Evolutionary conservation across 1,140 invertebrate species (phyloP).

Genomic region (Mactra quadrangularis): DNA sequence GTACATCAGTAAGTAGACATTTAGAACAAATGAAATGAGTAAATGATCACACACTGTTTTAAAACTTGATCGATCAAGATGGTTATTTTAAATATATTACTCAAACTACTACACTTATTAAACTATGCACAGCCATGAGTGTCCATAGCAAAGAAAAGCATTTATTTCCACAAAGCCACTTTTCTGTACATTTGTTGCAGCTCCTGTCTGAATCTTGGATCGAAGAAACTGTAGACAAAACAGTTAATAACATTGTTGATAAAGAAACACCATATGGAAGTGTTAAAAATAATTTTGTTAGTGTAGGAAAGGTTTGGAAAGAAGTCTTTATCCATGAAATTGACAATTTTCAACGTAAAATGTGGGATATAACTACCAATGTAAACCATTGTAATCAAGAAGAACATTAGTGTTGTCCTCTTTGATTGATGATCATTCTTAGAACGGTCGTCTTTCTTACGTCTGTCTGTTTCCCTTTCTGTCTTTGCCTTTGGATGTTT

Average conservation of each 20-base stretch:
- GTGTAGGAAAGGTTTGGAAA: conserved; percentile 12
- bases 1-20: no score
- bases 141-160: no score
- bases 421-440: no score
- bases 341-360: conserved; percentile 65
- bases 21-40: no score
- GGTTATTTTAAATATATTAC: no score
- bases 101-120: no score
- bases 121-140: no score
- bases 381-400: conserved; percentile 70
- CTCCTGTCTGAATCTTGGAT: conserved; percentile 25
- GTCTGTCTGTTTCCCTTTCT: background rate
- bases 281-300: conserved; percentile 70
- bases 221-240: conserved; percentile 74
- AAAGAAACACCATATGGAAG: no score
- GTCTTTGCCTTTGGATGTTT: background rate
- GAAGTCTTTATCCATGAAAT: conserved; percentile 53
- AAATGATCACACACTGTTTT: no score
- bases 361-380: conserved; percentile 72
- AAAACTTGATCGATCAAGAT: no score
- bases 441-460: background rate
- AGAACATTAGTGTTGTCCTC: conserved; percentile 69
- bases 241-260: conserved; percentile 71
- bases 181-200: background rate
- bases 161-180: background rate